Conservation (phyloP, 2,113 vertebrate genomes). For the Cebidichthys violaceus region DNA sequence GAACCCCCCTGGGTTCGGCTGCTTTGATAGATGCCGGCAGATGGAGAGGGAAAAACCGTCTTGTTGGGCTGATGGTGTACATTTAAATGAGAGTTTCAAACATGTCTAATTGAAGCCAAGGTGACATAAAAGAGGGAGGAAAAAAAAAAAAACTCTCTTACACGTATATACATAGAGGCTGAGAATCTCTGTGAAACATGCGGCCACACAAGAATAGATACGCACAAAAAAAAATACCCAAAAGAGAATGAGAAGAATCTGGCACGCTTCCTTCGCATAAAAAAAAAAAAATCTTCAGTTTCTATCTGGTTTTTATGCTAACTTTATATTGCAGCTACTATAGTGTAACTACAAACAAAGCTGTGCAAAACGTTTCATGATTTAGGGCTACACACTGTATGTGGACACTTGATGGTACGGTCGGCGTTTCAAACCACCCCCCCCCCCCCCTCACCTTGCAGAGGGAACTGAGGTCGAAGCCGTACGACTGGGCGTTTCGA, state of each 20-base stretch:
- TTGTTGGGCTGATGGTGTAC: constrained; percentile 56
- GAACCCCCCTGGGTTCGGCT: constrained; percentile 29
- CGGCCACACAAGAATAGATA: neutral
- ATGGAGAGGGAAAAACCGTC: constrained; percentile 7
- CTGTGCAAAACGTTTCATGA: neutral
- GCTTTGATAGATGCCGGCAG: constrained; percentile 62
- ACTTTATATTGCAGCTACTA: neutral
- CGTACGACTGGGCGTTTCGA: constrained; percentile 94
- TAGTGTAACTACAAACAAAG: constrained; percentile 6
- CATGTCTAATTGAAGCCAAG: constrained; percentile 44
- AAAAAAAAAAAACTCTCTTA: neutral
- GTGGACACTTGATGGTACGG: constrained; percentile 1
- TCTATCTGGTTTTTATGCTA: neutral
- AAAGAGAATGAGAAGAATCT: neutral
- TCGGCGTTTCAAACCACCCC: constrained; percentile 8
- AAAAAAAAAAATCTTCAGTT: neutral
- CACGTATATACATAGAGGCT: neutral
- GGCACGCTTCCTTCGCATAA: neutral
- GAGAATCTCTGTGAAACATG: neutral
- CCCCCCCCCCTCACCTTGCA: constrained; percentile 91
- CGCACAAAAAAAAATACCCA: neutral
- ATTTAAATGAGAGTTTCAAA: constrained; percentile 69
- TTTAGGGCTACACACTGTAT: neutral
- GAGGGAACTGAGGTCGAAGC: constrained; percentile 95
- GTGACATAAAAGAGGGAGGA: constrained; percentile 8